Conservation (phyloP, 2,797 vertebrate genomes). For the Miichthys miiuy region DNA sequence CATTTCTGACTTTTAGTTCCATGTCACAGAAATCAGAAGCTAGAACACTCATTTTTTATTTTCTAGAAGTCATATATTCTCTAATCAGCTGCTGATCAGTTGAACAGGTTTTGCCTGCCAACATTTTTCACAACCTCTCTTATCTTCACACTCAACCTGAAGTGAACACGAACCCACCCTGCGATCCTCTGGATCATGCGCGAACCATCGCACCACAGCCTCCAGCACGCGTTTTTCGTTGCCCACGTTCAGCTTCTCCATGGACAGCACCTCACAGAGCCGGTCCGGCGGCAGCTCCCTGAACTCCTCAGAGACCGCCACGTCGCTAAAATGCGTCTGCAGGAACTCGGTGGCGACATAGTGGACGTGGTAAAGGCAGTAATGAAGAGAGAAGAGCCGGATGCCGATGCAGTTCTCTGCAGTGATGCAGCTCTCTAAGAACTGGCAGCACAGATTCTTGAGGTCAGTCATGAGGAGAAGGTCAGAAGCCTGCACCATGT, state of each 20-base stretch:
- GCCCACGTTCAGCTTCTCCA: conserved; percentile 98
- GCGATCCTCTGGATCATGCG: conserved; percentile 91
- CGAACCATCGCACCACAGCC: conserved; percentile 95
- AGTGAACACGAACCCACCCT: conserved; percentile 83
- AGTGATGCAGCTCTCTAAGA: conserved; percentile 95
- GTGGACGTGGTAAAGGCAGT: conserved; percentile 95
- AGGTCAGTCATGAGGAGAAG: conserved; percentile 96
- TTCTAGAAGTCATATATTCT: not conserved
- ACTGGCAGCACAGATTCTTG: conserved; percentile 97
- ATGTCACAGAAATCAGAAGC: not conserved
- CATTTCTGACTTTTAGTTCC: not conserved
- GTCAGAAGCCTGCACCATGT: conserved; percentile 97
- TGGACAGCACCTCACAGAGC: conserved; percentile 92
- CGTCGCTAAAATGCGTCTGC: conserved; percentile 97
- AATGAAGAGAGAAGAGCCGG: conserved; percentile 95
- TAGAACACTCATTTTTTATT: not conserved
- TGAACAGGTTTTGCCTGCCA: not conserved
- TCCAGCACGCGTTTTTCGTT: conserved; percentile 96
- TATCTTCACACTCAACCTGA: not conserved
- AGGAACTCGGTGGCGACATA: conserved; percentile 95
- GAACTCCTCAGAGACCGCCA: conserved; percentile 94
- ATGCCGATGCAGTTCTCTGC: conserved; percentile 99
- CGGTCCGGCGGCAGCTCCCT: conserved; percentile 91
- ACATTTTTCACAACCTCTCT: not conserved
- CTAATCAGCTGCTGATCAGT: not conserved